Base-by-base conservation (phyloP, 2,797 vertebrate species). In the Parotocinclus haroldoi region DNA sequence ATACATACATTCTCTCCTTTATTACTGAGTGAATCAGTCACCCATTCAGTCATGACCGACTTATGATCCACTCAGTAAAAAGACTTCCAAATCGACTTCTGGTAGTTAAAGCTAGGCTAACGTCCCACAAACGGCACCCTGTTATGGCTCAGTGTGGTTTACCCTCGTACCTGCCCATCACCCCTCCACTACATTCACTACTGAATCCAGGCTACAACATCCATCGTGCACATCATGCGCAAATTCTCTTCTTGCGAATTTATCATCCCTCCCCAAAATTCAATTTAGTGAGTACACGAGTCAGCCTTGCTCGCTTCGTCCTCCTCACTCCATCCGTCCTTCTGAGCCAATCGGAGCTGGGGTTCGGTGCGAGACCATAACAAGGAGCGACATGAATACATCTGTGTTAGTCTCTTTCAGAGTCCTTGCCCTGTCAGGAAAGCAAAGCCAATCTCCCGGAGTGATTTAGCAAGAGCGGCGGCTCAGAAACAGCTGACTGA, bases 381-480 rank as follows among this genome's bases (percentile, higher is more conserved):
- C 81, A 75, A 82, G 51, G 51, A 82, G 76, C 36, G 85, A 88
- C 85, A 81, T 79, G 81, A 82, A 83, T 86, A 85, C 83, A 87
- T 88, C 86, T 88, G 82, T 85, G 79, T 84, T 78, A 75, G 86
- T 80, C 82, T 81, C 76, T 66, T 58, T 82, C 81, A 83, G 82
- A 76, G 84, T 85, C 84, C 81, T 82, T 85, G 73, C 73, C 66
- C 78, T 83, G 85, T 86, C 85, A 84, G 74, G 63, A 79, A 78
- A 81, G 88, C 85, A 82, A 73, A 86, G 79, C 77, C 82, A 86
- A 87, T 88, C 82, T 85, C 71, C 70, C 73, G 77, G 83, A 89
- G 85, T 86, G 84, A 89, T 86, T 86, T 86, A 87, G 73, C 79
- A 72, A 77, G 78, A 76, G 81, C 80, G 88, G 80, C 80, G 77